Evolutionary conservation across 1,140 invertebrate species (phyloP).

Genomic region (Myzus persicae): DNA sequence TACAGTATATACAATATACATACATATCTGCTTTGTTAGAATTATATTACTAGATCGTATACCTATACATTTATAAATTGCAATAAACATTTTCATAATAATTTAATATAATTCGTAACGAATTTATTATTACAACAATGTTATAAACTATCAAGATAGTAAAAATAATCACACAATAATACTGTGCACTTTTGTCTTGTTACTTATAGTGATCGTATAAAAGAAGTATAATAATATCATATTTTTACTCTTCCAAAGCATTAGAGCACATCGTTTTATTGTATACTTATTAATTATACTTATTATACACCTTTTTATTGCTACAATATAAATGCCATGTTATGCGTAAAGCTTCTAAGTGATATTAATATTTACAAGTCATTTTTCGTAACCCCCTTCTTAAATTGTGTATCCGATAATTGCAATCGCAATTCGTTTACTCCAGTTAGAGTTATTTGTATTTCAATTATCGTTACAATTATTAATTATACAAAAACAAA

Average conservation of each 20-base stretch:
- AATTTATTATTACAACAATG: background rate
- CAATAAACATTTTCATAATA: slow-evolving; percentile 6
- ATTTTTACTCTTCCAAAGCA: background rate
- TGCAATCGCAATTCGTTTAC: too few relatives aligned
- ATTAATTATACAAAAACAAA: too few relatives aligned
- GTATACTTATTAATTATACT: too few relatives aligned
- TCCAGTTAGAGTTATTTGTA: too few relatives aligned
- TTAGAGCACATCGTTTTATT: too few relatives aligned
- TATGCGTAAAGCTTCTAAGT: too few relatives aligned
- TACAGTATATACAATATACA: background rate
- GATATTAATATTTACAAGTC: too few relatives aligned
- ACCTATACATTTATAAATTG: background rate
- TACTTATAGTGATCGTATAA: background rate
- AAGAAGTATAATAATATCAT: background rate
- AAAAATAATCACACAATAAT: background rate
- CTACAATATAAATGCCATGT: too few relatives aligned
- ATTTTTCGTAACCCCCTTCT: too few relatives aligned
- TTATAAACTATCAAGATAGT: background rate
- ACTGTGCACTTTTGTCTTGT: background rate
- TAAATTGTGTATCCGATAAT: too few relatives aligned
- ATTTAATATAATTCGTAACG: background rate
- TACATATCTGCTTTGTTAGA: background rate
- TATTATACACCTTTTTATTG: too few relatives aligned
- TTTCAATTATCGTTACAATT: too few relatives aligned
- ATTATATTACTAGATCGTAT: background rate